phyloP scores from a whole-genome alignment of 2,113 vertebrate genomes.

The Delphinapterus leucas region DNA sequence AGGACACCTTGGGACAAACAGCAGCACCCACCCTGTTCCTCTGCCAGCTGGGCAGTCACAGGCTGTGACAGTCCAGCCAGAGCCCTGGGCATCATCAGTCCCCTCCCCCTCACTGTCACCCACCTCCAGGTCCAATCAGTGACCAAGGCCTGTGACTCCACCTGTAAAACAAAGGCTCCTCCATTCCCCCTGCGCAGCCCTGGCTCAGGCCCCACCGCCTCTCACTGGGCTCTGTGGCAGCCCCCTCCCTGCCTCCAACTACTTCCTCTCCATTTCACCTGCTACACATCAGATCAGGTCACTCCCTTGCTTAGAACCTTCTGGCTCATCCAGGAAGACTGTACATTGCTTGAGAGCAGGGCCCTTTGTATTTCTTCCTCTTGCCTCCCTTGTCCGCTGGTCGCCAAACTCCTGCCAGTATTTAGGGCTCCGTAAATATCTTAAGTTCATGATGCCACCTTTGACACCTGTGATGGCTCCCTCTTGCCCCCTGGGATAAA shows the following conservation, averaged over 20 bases:
- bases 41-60: not conserved
- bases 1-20: not conserved
- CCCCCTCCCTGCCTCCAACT: not conserved
- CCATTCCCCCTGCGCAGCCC: accelerated
- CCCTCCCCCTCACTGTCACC: not conserved
- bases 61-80: not conserved
- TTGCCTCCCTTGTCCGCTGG: not conserved
- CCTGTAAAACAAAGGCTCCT: not conserved
- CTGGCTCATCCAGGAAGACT: not conserved
- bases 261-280: not conserved
- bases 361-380: not conserved
- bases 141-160: not conserved
- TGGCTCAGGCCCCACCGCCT: not conserved
- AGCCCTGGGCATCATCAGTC: not conserved
- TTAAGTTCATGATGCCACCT: not conserved
- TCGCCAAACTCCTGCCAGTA: not conserved
- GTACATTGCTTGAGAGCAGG: not conserved
- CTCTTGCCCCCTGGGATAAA: not conserved
- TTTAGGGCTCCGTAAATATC: not conserved
- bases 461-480: not conserved
- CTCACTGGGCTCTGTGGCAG: not conserved
- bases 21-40: not conserved
- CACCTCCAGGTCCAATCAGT: not conserved
- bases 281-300: not conserved
- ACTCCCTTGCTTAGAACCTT: not conserved